Conservation (phyloP, 2,797 vertebrate species). For the Heteromormyrus szaboi region DNA sequence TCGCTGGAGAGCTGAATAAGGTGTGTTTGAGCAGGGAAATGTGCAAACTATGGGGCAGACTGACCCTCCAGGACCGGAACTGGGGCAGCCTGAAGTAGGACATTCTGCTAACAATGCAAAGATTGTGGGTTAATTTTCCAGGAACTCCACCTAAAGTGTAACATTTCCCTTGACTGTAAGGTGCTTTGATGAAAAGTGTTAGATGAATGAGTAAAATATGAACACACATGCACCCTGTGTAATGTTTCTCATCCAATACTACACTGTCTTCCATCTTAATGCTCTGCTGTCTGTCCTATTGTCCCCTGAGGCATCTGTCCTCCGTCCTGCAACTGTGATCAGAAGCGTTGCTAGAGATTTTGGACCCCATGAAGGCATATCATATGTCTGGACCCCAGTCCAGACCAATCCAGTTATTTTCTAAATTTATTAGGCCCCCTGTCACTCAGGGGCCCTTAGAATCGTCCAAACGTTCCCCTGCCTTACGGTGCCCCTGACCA, state of each 20-base stretch:
- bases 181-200: background rate
- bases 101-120: background rate
- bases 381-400: background rate
- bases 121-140: background rate
- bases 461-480: background rate
- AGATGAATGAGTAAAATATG: background rate
- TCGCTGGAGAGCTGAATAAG: background rate
- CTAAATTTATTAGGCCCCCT: no score
- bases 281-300: background rate
- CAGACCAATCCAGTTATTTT: background rate
- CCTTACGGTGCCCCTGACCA: no score
- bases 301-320: background rate
- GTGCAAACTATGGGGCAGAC: background rate
- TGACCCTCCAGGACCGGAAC: background rate
- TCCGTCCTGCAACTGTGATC: background rate
- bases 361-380: background rate
- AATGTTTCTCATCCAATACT: background rate
- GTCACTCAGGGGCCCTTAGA: background rate
- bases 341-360: background rate
- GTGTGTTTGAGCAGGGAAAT: background rate
- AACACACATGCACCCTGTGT: background rate
- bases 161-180: background rate
- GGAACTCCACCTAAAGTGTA: background rate
- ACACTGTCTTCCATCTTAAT: background rate
- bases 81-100: background rate